Percentiles rank a stretch among this genome's conserved stretches.
Conservation (phyloP, 2,888 invertebrate genomes). For the Seira sanloemensis region DNA sequence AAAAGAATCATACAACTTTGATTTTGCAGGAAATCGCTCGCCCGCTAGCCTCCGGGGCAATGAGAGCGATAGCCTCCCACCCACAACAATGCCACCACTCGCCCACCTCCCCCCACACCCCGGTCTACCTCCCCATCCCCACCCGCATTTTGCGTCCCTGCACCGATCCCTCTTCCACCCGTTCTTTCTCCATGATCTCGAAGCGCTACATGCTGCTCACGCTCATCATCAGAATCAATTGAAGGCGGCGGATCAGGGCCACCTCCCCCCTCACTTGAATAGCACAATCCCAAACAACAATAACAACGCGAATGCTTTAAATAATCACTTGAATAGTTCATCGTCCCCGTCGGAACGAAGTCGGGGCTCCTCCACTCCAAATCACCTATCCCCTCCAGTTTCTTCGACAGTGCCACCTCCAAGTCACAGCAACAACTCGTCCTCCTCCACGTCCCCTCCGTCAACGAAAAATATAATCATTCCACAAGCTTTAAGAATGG, state of each 20-base stretch:
- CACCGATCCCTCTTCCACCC: slow-evolving; percentile 68
- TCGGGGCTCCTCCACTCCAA: slow-evolving; percentile 5
- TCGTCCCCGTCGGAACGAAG: neutral
- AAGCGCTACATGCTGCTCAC: slow-evolving; percentile 52
- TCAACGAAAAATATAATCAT: slow-evolving; percentile 47
- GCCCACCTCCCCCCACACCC: slow-evolving; percentile 30
- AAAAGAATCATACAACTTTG: slow-evolving; percentile 11
- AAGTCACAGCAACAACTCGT: slow-evolving; percentile 28
- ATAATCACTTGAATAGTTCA: slow-evolving; percentile 33
- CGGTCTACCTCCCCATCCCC: slow-evolving; percentile 24
- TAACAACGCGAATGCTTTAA: slow-evolving; percentile 35
- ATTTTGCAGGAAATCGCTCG: slow-evolving; percentile 60
- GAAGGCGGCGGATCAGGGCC: slow-evolving; percentile 56
- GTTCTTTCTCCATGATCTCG: slow-evolving; percentile 70
- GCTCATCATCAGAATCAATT: slow-evolving; percentile 40
- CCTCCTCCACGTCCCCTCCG: slow-evolving; percentile 39
- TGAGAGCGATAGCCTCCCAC: slow-evolving; percentile 36
- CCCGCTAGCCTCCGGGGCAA: slow-evolving; percentile 52
- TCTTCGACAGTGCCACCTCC: slow-evolving; percentile 22
- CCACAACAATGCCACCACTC: neutral
- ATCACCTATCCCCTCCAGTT: slow-evolving; percentile 26
- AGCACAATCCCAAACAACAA: slow-evolving; percentile 42
- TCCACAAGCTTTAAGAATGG: slow-evolving; percentile 72
- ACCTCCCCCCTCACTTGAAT: slow-evolving; percentile 38
- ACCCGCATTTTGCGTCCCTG: slow-evolving; percentile 37